Evolutionary conservation across 2,797 vertebrate genomes (phyloP).

Genomic region (Hirundo rustica): DNA sequence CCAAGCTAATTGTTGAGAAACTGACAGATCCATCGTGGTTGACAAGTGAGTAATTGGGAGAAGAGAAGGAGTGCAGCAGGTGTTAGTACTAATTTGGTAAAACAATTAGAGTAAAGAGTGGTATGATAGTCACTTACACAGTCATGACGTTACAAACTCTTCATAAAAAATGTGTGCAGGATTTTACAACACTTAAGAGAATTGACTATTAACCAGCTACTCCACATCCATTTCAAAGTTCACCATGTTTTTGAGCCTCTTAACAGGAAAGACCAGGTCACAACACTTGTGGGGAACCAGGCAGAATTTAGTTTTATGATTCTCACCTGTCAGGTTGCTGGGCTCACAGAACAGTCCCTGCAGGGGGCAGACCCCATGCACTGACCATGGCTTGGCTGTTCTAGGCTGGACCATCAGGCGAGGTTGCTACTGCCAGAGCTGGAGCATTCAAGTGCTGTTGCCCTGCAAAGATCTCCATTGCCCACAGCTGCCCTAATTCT

Average conservation of each 20-base stretch:
- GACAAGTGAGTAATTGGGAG: constrained; percentile 68
- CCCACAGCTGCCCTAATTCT: background rate
- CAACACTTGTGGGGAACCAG: background rate
- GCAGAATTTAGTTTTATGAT: background rate
- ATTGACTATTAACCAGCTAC: background rate
- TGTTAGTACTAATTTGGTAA: constrained; percentile 61
- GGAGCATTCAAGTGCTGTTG: background rate
- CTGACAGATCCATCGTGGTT: constrained; percentile 53
- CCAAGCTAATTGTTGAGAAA: constrained; percentile 68
- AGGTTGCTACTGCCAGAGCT: background rate
- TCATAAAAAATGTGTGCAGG: constrained; percentile 6
- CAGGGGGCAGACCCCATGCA: rapidly evolving
- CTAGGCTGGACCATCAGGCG: background rate
- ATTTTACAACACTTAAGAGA: background rate
- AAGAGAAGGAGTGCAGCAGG: constrained; percentile 48
- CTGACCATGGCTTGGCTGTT: background rate
- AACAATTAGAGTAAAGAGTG: constrained; percentile 11
- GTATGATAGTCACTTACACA: constrained; percentile 31
- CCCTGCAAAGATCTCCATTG: background rate
- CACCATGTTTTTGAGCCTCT: background rate
- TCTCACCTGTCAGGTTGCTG: background rate
- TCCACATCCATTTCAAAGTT: background rate
- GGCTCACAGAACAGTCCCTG: background rate
- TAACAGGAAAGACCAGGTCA: background rate
- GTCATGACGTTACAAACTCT: constrained; percentile 8